Evolutionary conservation across 2,113 vertebrate genomes (phyloP).

Genomic region (Halichoerus grypus): DNA sequence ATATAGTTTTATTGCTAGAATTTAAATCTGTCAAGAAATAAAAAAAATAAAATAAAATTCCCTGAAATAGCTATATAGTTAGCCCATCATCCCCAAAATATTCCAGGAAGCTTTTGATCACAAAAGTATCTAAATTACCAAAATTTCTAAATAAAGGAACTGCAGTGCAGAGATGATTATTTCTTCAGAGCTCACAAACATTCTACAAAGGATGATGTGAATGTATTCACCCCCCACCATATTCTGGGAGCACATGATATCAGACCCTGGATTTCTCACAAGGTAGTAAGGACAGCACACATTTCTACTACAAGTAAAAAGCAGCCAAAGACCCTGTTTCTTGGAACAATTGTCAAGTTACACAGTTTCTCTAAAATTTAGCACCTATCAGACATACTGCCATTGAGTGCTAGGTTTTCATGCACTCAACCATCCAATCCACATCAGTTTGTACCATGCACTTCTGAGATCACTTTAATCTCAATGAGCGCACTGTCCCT

Average conservation of each 20-base stretch:
- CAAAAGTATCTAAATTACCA: not conserved
- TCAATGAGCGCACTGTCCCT: not conserved
- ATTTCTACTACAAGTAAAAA: not conserved
- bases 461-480: not conserved
- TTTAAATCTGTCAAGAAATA: conserved; percentile 59
- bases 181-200: not conserved
- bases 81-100: not conserved
- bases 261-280: not conserved
- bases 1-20: conserved; percentile 28
- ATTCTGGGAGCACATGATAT: not conserved
- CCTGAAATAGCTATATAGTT: not conserved
- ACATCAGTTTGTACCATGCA: not conserved
- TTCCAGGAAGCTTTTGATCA: not conserved
- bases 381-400: not conserved
- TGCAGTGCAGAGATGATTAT: not conserved
- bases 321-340: not conserved
- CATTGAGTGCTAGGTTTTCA: not conserved
- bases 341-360: not conserved
- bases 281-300: not conserved
- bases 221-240: not conserved
- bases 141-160: conserved; percentile 5
- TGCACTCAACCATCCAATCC: not conserved
- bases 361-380: not conserved
- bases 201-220: not conserved
- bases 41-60: not conserved